These are phyloP conservation scores for Hypomecis punctinalis DNA, from an alignment of 2,888 invertebrate species.

Conservation along the genomic window DNA sequence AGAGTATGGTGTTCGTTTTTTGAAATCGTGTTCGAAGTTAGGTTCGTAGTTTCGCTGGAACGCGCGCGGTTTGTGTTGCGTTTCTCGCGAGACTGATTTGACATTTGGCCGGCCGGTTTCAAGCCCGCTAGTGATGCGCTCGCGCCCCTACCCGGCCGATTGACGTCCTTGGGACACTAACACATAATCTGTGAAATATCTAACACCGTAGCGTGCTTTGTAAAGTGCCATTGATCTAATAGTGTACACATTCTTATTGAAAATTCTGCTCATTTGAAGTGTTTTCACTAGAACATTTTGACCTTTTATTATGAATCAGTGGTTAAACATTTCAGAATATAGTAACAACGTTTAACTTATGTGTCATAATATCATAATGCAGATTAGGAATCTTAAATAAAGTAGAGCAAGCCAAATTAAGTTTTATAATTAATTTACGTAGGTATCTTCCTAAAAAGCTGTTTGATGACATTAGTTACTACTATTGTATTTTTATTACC, in stretches of 20 bases:
- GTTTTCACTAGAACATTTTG: too few species aligned
- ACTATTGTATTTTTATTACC: constrained; percentile 8
- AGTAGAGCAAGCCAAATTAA: too few species aligned
- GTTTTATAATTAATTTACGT: too few species aligned
- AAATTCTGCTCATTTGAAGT: too few species aligned
- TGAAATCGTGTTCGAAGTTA: constrained; percentile 48
- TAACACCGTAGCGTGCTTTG: constrained; percentile 6
- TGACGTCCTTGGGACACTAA: constrained; percentile 40
- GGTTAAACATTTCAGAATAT: too few species aligned
- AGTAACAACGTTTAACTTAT: too few species aligned
- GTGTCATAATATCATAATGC: too few species aligned
- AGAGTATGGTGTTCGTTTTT: constrained; percentile 39
- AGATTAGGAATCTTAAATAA: too few species aligned
- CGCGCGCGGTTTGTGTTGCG: constrained; percentile 45
- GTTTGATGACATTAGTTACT: not conserved
- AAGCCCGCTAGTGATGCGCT: constrained; percentile 40
- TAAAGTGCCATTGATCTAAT: not conserved
- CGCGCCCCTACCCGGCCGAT: constrained; percentile 33
- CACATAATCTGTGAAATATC: constrained; percentile 12
- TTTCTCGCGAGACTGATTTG: constrained; percentile 43
- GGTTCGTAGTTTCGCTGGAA: constrained; percentile 42
- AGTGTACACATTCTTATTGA: too few species aligned
- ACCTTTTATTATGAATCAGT: too few species aligned
- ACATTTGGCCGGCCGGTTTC: constrained; percentile 43
- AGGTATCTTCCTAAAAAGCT: not conserved